These are phyloP conservation scores for Macrophya alboannulata DNA, from an alignment of 2,888 invertebrate species.

Conservation along the genomic window DNA sequence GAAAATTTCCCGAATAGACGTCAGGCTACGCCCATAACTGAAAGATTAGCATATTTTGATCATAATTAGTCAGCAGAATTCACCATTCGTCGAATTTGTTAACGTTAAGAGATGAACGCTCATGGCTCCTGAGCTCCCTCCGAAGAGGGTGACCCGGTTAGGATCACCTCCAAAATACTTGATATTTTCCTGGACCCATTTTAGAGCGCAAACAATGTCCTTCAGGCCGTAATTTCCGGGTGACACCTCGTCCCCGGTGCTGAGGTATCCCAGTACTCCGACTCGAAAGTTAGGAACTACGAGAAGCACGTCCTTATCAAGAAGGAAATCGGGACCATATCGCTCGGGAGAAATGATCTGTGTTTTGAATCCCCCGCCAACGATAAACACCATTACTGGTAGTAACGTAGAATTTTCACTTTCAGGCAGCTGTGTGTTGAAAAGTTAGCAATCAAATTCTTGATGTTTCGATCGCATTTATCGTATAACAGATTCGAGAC, in stretches of 20 bases:
- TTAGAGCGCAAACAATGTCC: slow-evolving; percentile 4
- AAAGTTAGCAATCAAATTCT: not conserved
- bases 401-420: not conserved
- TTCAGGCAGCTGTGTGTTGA: not conserved
- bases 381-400: slow-evolving; percentile 28
- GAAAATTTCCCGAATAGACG: not conserved
- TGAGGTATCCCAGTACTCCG: slow-evolving; percentile 13
- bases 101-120: slow-evolving; percentile 14
- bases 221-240: slow-evolving; percentile 37
- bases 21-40: too few relatives aligned
- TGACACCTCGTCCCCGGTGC: slow-evolving; percentile 20
- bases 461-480: too few relatives aligned
- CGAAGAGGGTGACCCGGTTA: slow-evolving; percentile 21
- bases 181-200: slow-evolving; percentile 32
- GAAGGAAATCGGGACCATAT: slow-evolving; percentile 15
- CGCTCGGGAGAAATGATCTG: not conserved
- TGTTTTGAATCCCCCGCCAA: slow-evolving; percentile 16
- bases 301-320: slow-evolving; percentile 16
- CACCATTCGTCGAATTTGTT: not conserved
- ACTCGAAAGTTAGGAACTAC: slow-evolving; percentile 26
- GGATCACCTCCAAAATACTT: slow-evolving; percentile 40
- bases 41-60: not conserved
- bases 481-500: too few relatives aligned
- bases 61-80: not conserved
- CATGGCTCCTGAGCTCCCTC: slow-evolving; percentile 3